Base-by-base conservation (phyloP, 1,140 invertebrate genomes). In the Zeugodacus cucurbitae region DNA sequence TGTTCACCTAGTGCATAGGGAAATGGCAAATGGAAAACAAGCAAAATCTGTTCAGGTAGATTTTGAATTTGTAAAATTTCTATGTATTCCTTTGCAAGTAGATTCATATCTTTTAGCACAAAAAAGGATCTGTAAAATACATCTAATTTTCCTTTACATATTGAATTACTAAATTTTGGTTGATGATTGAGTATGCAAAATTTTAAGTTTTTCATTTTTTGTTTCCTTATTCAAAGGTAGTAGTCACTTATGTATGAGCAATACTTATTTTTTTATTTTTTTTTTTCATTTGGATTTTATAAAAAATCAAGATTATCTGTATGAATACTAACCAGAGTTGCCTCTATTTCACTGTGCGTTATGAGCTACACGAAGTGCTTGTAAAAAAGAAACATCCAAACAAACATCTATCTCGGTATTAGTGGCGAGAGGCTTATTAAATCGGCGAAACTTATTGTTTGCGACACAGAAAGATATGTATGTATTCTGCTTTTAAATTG, bases 41-140 rank as follows among this genome's bases (percentile, higher is more conserved):
- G 96, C 95, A 94, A 96, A 96, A 94, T 95, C 95, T 89, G 94
- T 96, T 92, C 95, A 96, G 95, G 95, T 95, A 89, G 92, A 93
- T 92, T 91, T 93, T 91, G 87, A 89, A 78, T 88, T 74, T 20
- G 48, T 70, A 87, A 70, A 87, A 67, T 59, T 67, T 67, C 29
- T 87, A 59, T 44, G 29, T 88, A 48, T 78, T 29, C 17, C 41
- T 22, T 70, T 88, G 67, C 26, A 86, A 86, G 44, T 37, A 54
- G 10, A 17, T 20, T 20, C 32, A 37, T 20, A 1, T 82, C 34
- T 44, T 17, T 22, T 82, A 44, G 74, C 78, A 57, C 78, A 85
- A 85, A 54, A 78, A 74, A 22, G 3, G 41, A 78, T 22, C 37
- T 22, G 26, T 44, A 74, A 74, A 74, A 34, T 37, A 34, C 34